Evolutionary conservation across 2,888 invertebrate genomes (phyloP).

Genomic region (Orthonychiurus folsomi): DNA sequence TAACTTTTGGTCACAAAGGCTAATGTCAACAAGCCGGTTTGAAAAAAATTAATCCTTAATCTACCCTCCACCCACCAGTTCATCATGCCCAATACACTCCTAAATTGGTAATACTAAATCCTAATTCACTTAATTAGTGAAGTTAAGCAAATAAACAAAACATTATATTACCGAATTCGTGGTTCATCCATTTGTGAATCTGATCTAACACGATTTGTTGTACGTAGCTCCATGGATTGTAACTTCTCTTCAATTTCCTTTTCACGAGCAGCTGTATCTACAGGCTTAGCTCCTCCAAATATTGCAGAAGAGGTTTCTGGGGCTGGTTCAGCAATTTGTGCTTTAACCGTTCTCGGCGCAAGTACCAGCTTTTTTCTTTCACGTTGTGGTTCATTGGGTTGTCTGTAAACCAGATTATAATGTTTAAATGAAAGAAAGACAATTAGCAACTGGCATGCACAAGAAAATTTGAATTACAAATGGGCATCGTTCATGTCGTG

Average conservation of each 20-base stretch:
- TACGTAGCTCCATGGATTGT: background rate
- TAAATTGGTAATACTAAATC: background rate
- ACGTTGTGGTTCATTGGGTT: slow-evolving; percentile 42
- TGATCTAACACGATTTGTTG: background rate
- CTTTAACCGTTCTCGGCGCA: slow-evolving; percentile 59
- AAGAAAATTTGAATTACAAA: too few relatives aligned
- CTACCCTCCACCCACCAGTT: too few relatives aligned
- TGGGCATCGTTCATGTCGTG: too few relatives aligned
- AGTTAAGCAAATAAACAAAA: background rate
- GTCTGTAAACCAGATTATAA: background rate
- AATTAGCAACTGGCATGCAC: too few relatives aligned
- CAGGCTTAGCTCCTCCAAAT: slow-evolving; percentile 90
- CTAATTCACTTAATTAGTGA: too few relatives aligned
- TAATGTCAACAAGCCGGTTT: background rate
- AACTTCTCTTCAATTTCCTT: slow-evolving; percentile 83
- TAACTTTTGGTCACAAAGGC: background rate
- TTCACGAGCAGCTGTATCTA: slow-evolving; percentile 83
- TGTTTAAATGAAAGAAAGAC: too few relatives aligned
- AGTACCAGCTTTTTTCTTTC: slow-evolving; percentile 71
- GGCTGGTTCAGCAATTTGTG: slow-evolving; percentile 30
- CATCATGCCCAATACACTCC: too few relatives aligned
- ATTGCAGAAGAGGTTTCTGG: slow-evolving; percentile 57
- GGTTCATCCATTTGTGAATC: background rate
- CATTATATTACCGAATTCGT: background rate
- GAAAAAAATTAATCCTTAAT: too few relatives aligned